Base-by-base conservation (phyloP, 2,113 vertebrate species). In the Tachuris rubrigastra region DNA sequence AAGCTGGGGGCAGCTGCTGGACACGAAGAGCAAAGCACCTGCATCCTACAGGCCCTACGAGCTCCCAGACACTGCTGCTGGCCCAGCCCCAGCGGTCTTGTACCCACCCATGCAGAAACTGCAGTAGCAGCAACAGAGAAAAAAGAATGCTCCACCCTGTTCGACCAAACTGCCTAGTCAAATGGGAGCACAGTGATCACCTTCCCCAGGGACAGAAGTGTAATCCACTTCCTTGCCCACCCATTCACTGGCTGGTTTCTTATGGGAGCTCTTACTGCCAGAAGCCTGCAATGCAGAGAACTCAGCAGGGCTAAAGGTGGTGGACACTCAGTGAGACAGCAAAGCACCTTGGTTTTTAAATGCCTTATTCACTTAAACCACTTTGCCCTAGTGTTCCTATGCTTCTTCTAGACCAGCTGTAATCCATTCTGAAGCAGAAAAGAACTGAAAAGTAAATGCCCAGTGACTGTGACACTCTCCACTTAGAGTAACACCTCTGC, bases 31-130 rank as follows among this genome's bases (percentile, higher is more conserved):
- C 24, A 33, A 68, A 10, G 27, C 22, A 10, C 44, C 24, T 39
- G 19, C 39, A n/a, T 10, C n/a, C n/a, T 12, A 23, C 0, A 1
- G 25, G 35, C 6, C 5, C 1, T 8, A 24, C 0, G 0, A 44
- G 63, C n/a, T 42, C 39, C 44, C 5, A 2, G 22, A 23, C 4
- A 12, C 33, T 11, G 14, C 65, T 28, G 41, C 24, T 17, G 27
- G 25, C 49, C 12, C n/a, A 10, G 4, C 30, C 49, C 12, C n/a
- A 10, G 4, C 4, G 10, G 31, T 24, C 33, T 63, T 3, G 5
- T 30, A 12, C 33, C 41, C 52, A 21, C 47, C 14, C 18, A 3
- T 7, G 20, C 14, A 67, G 42, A 58, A 63, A 52, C 16, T 11
- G 27, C 47, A 46, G 12, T 7, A n/a, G 7, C 22, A 60, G 69